phyloP scores from a whole-genome alignment of 2,113 vertebrate genomes.

The Chamaetylas fuelleborni region DNA sequence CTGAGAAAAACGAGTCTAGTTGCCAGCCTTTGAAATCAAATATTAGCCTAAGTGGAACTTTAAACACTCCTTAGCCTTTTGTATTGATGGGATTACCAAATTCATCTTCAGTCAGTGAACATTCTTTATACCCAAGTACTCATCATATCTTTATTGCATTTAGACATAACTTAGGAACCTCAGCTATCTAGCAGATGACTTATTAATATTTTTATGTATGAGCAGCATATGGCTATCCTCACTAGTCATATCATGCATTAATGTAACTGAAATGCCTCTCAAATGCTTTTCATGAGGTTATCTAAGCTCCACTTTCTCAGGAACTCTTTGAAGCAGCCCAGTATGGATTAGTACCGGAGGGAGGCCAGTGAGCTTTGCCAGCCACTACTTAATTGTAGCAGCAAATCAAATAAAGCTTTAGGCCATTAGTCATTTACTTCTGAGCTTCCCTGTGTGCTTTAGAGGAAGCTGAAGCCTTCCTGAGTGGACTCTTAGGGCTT shows the following conservation, averaged over 20 bases:
- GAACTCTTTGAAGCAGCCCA: background rate
- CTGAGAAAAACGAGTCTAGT: background rate
- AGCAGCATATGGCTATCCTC: background rate
- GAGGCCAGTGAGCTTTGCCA: background rate
- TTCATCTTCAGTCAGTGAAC: background rate
- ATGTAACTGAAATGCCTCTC: background rate
- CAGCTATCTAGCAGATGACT: background rate
- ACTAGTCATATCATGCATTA: background rate
- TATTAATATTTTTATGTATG: background rate
- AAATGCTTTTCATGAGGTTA: slow-evolving; percentile 16
- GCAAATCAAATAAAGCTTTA: slow-evolving; percentile 14
- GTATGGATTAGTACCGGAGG: slow-evolving; percentile 3
- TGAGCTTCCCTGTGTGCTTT: background rate
- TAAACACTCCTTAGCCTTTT: background rate
- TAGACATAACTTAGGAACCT: background rate
- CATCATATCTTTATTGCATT: background rate
- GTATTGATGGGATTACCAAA: background rate
- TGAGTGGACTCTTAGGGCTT: background rate
- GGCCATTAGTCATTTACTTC: slow-evolving; percentile 41
- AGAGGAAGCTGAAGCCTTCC: slow-evolving; percentile 17
- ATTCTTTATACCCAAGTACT: background rate
- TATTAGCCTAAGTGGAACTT: background rate
- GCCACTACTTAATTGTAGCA: background rate
- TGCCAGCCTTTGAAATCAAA: background rate
- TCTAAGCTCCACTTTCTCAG: background rate